A percentile compares a stretch with the other conserved stretches of the same genome.
phyloP scores from a whole-genome alignment of 2,797 vertebrate genomes.

The Oreochromis grahami region DNA sequence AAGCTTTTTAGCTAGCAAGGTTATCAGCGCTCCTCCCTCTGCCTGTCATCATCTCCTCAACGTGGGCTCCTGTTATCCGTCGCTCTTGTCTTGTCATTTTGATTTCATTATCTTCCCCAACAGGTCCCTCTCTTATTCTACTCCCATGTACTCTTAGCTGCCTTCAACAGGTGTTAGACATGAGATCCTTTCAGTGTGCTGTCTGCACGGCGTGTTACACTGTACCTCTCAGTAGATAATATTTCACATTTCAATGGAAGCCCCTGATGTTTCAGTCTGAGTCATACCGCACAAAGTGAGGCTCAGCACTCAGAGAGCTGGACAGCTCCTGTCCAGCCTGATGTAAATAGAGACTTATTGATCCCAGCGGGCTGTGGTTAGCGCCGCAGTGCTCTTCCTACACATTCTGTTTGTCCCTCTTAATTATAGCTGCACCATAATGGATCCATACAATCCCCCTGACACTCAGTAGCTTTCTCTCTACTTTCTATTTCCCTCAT shows the following conservation, averaged over 20 bases:
- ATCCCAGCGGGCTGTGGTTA: conserved; percentile 65
- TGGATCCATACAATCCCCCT: conserved; percentile 64
- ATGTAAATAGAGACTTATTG: conserved; percentile 76
- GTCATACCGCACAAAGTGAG: conserved; percentile 7
- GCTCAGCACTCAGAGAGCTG: conserved; percentile 57
- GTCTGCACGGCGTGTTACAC: not conserved
- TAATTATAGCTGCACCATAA: conserved; percentile 73
- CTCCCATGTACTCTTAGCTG: not conserved
- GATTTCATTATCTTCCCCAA: conserved; percentile 41
- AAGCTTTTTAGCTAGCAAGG: conserved; percentile 82
- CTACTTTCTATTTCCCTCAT: conserved; percentile 6
- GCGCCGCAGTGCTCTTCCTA: conserved; percentile 53
- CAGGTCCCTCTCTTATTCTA: conserved; percentile 13
- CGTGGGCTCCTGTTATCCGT: conserved; percentile 29
- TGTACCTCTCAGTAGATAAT: not conserved
- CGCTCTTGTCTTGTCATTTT: conserved; percentile 47
- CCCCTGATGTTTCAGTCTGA: not conserved
- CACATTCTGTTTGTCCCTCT: conserved; percentile 71
- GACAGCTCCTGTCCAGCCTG: conserved; percentile 66
- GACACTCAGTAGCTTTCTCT: conserved; percentile 51
- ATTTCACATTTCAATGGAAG: not conserved
- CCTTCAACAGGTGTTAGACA: conserved; percentile 48
- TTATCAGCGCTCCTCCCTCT: conserved; percentile 77
- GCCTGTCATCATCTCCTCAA: conserved; percentile 72
- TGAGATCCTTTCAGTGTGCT: not conserved